Conservation (phyloP, 2,797 vertebrate genomes). For the Pangasius sanitwongsei region DNA sequence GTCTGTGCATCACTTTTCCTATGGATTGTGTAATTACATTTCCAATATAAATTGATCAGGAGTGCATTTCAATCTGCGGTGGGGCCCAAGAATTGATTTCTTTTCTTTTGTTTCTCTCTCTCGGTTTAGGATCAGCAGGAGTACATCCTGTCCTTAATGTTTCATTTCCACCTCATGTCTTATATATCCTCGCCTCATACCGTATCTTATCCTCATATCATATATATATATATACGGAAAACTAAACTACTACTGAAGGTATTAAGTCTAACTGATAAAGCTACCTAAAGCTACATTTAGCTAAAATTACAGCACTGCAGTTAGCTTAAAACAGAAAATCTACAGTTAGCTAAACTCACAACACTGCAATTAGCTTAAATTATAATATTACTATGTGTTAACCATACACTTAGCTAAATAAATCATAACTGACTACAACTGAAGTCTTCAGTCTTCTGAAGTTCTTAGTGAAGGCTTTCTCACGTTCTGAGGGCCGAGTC, state of each 20-base stretch:
- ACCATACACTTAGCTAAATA: neutral
- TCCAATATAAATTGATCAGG: constrained; percentile 73
- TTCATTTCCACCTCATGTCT: neutral
- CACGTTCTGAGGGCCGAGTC: neutral
- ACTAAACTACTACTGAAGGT: neutral
- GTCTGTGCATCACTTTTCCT: constrained; percentile 23
- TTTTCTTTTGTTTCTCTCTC: neutral
- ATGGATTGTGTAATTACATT: constrained; percentile 71
- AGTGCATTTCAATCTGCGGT: constrained; percentile 66
- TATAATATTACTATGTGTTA: neutral
- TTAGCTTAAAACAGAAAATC: too few relatives aligned
- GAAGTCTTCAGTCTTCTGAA: neutral
- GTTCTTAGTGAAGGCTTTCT: neutral
- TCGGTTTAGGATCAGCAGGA: neutral
- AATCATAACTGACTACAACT: neutral
- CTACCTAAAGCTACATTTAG: neutral
- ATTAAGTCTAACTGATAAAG: neutral
- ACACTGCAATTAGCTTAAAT: neutral
- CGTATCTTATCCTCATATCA: too few relatives aligned
- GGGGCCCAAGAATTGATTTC: constrained; percentile 72
- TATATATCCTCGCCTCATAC: too few relatives aligned
- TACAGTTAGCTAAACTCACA: neutral
- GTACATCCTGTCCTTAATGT: neutral
- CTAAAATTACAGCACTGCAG: too few relatives aligned
- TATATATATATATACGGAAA: neutral